Base-by-base conservation (phyloP, 2,797 vertebrate genomes). In the Molossus molossus region DNA sequence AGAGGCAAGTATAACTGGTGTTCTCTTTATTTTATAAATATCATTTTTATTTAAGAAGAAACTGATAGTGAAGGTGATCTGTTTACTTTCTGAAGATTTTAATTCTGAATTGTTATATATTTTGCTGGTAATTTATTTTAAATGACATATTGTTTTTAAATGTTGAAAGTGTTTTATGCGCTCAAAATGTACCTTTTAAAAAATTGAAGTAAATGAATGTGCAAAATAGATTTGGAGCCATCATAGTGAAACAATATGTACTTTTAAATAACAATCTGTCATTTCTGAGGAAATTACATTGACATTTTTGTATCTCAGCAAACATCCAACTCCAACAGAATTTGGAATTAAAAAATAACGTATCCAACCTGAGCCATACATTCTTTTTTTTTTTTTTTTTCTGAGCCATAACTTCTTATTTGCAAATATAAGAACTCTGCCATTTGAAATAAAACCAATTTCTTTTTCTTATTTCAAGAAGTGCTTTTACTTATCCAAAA, bases 51-150 rank as follows among this genome's bases (percentile, higher is more conserved):
- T 72, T 21, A 84, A 72, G 55, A 84, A 60, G 20, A 92, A 80
- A 67, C 72, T 84, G 37, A 65, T 60, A 50, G 40, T 14, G 64
- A 70, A 58, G 45, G 27, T 60, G 57, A 82, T 14, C 65, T 37
- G 12, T 14, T 64, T 58, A 4, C 50, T 96, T 85, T 72, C 87
- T 82, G 83, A 65, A 37, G 29, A 5, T 87, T 45, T 80, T 15
- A 91, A 90, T 76, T 94, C 58, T 77, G 90, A 95, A 96, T 76
- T 45, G 25, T 62, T 96, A 87, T 37, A 55, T 94, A 18, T 40
- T 75, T 89, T 73, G 13, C 58, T 90, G 85, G 45, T 93, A 67
- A 88, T 69, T 6, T 73, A 70, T 91, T 96, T 95, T 79, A 60
- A 69, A 5, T n/a, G 75, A 57, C 60, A 93, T 37, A 72, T 50